Evolutionary conservation across 2,888 invertebrate genomes (phyloP).

Genomic region (Amorpha juglandis): DNA sequence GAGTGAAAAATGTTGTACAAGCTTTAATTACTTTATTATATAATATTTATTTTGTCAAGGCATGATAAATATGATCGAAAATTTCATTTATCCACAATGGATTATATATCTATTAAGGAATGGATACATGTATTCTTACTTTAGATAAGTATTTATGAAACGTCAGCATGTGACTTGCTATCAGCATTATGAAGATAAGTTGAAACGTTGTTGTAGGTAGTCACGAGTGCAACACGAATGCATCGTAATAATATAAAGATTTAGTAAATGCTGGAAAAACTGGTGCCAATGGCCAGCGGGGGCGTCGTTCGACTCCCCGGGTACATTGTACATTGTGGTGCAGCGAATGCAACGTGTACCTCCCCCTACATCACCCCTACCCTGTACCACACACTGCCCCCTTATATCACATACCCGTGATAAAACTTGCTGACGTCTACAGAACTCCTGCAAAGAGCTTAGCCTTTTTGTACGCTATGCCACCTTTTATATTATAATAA

Average conservation of each 20-base stretch:
- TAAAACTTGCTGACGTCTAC: slow-evolving; percentile 8
- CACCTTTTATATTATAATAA: background rate
- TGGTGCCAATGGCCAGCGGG: slow-evolving; percentile 69
- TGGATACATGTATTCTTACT: too few species aligned
- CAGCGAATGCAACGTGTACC: slow-evolving; percentile 59
- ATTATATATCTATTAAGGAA: too few species aligned
- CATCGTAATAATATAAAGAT: slow-evolving; percentile 38
- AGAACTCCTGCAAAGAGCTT: slow-evolving; percentile 5
- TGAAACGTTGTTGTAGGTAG: background rate
- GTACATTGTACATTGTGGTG: slow-evolving; percentile 64
- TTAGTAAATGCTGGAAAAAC: slow-evolving; percentile 60
- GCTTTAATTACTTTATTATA: too few species aligned
- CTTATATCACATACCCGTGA: slow-evolving; percentile 7
- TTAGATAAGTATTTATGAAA: too few species aligned
- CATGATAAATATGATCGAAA: too few species aligned
- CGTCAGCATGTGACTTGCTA: too few species aligned
- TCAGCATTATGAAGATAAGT: too few species aligned
- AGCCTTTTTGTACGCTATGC: background rate
- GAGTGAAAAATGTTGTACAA: too few species aligned
- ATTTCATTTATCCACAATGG: too few species aligned
- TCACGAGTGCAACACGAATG: background rate
- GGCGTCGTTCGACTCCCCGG: slow-evolving; percentile 46
- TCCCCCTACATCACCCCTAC: slow-evolving; percentile 29
- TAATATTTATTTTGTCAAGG: too few species aligned
- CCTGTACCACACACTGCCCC: slow-evolving; percentile 35